Base-by-base conservation (phyloP, 1,140 invertebrate genomes). In the Caenorhabditis elegans region DNA sequence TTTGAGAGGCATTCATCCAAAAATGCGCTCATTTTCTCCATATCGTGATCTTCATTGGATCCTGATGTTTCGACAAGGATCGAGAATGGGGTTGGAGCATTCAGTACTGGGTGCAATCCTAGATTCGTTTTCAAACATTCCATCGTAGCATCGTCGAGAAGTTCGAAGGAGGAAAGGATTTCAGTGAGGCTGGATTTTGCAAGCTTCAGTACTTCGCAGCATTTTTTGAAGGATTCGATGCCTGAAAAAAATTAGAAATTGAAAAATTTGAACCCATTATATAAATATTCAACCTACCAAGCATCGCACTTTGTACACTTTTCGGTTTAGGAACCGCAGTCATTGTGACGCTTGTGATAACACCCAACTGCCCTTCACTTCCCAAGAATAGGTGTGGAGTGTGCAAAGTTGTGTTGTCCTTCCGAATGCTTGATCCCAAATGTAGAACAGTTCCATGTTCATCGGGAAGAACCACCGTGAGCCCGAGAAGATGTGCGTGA, bases 351-450 rank as follows among this genome's bases (percentile, higher is more conserved):
- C 55, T 95, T 0, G 97, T 98, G 2, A 99, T 93, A 17, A 99
- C 90, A 10, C 97, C 97, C 47, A 99, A 90, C 0, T 96, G 97
- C 60, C 97, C 97, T 92, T 99, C 97, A 0, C 95, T 95, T 13
- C 97, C 97, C 86, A 99, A 96, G 88, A 99, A 98, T 60, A 98
- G 90, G 90, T 99, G 96, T 88, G 98, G 97, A 80, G 98, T 90
- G 89, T 98, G 95, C 90, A 97, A 97, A 0, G 96, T 96, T 0
- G 97, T 98, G 88, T 98, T 99, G 88, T 99, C 96, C 90, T 99
- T 99, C 88, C 96, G 94, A 82, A 98, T 91, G 2, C 93, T 92
- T 82, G 93, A 94, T 86, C 98, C 91, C 84, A 94, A 94, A 89
- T 98, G 93, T 13, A 98, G 89, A 0, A 98, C 91, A 77, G 89